Conservation (phyloP, 2,888 invertebrate species). For the Cataglyphis rosenhaueri region DNA sequence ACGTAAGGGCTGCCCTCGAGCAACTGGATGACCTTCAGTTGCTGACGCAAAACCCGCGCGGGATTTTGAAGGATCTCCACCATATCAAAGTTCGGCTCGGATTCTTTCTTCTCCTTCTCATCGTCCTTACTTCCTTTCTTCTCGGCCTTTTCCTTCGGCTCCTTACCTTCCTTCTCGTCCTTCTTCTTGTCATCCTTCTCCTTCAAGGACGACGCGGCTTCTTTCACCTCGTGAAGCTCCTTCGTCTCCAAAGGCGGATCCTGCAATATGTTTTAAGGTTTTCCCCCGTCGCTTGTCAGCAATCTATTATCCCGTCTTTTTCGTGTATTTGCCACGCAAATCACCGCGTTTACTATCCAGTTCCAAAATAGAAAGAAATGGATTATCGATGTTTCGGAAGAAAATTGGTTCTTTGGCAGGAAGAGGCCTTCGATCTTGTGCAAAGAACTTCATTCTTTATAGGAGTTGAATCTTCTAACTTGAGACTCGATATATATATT, state of each 20-base stretch:
- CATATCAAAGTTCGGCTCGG: constrained; percentile 93
- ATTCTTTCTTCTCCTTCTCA: constrained; percentile 89
- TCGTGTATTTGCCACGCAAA: constrained; percentile 6
- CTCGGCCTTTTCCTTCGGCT: constrained; percentile 86
- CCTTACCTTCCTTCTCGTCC: constrained; percentile 82
- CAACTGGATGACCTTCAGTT: constrained; percentile 92
- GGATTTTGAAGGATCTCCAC: constrained; percentile 95
- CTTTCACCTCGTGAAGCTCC: constrained; percentile 86
- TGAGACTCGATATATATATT: not conserved
- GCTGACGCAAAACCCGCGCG: constrained; percentile 97
- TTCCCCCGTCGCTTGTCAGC: not conserved
- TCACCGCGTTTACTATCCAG: not conserved
- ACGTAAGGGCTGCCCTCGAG: constrained; percentile 93
- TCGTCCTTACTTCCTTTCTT: constrained; percentile 84
- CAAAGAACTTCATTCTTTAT: not conserved
- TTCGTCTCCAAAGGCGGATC: constrained; percentile 82
- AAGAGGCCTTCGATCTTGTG: not conserved
- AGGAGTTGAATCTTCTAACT: not conserved
- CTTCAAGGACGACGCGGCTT: constrained; percentile 63
- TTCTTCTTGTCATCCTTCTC: constrained; percentile 80
- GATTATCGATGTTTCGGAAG: constrained; percentile 11
- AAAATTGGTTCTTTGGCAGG: constrained; percentile 3
- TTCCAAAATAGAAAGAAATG: not conserved
- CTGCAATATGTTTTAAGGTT: constrained; percentile 63
- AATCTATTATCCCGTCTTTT: constrained; percentile 13